These are phyloP conservation scores for Macropodus opercularis DNA, from an alignment of 2,797 vertebrate genomes.

Conservation along the genomic window DNA sequence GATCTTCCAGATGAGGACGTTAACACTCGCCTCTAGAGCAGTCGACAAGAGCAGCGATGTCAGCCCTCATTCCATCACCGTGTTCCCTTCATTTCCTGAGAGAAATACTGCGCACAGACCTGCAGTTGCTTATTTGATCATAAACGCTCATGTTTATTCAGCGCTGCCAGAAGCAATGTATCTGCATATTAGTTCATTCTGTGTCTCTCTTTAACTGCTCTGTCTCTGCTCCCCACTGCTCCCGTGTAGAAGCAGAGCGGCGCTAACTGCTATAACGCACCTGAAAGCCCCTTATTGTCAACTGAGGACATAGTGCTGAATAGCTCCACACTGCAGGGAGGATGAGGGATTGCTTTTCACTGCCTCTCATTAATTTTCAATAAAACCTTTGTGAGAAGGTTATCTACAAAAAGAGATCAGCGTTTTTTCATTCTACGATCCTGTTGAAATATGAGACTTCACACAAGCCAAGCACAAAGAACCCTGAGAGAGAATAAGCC, in stretches of 20 bases:
- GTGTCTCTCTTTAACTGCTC: conserved; percentile 33
- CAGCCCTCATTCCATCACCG: conserved; percentile 55
- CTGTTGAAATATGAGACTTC: conserved; percentile 54
- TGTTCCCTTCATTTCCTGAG: conserved; percentile 61
- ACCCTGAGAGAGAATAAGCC: conserved; percentile 40
- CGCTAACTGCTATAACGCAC: conserved; percentile 53
- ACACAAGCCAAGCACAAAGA: conserved; percentile 42
- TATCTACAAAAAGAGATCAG: conserved; percentile 66
- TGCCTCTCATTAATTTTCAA: conserved; percentile 72
- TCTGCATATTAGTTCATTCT: conserved; percentile 60
- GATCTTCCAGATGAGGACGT: conserved; percentile 43
- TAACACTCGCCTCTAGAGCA: conserved; percentile 34
- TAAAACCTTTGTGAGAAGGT: conserved; percentile 70
- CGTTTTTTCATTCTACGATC: conserved; percentile 60
- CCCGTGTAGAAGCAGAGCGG: conserved; percentile 31
- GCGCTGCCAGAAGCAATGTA: conserved; percentile 62
- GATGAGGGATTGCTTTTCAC: conserved; percentile 72
- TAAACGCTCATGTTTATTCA: conserved; percentile 80
- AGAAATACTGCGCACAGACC: conserved; percentile 69
- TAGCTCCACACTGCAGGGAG: conserved; percentile 55
- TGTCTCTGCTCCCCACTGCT: conserved; percentile 26
- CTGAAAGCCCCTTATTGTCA: conserved; percentile 58
- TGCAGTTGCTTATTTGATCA: conserved; percentile 77
- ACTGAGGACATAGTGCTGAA: conserved; percentile 55
- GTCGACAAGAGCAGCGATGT: conserved; percentile 49